A percentile compares a stretch with the other conserved stretches of the same genome.
These are phyloP conservation scores for Antechinus stuartii DNA, from an alignment of 2,113 vertebrate species.

Conservation along the genomic window DNA sequence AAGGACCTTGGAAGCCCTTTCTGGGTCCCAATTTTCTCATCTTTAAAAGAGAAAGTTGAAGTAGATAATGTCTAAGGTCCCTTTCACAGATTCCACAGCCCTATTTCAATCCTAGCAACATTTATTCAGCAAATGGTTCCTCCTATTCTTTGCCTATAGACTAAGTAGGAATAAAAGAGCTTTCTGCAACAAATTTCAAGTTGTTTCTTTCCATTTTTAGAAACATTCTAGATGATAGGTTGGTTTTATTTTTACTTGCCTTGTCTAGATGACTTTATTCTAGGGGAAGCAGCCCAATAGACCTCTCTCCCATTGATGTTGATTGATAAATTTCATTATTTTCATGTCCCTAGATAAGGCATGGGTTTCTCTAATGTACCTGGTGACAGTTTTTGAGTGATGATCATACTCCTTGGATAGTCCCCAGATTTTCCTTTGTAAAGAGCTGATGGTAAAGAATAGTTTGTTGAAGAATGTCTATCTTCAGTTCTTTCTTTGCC, in stretches of 20 bases:
- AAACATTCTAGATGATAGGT: background rate
- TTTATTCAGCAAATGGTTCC: background rate
- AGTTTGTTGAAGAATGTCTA: conserved; percentile 55
- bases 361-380: conserved; percentile 3
- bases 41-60: background rate
- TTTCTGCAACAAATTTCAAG: conserved; percentile 9
- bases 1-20: background rate
- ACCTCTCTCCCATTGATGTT: background rate
- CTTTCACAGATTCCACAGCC: conserved; percentile 27
- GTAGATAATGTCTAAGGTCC: background rate
- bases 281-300: background rate
- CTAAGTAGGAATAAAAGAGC: conserved; percentile 22
- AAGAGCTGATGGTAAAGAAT: conserved; percentile 63
- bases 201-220: conserved; percentile 31
- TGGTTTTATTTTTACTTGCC: conserved; percentile 2
- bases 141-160: conserved; percentile 32
- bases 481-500: conserved; percentile 27
- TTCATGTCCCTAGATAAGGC: background rate
- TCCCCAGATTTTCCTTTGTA: conserved; percentile 46
- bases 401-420: conserved; percentile 11
- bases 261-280: conserved; percentile 12
- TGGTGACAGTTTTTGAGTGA: conserved; percentile 40
- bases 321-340: conserved; percentile 11
- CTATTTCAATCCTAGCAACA: background rate
- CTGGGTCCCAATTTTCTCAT: background rate